phyloP scores from a whole-genome alignment of 2,888 invertebrate species.

The Buathra laborator region DNA sequence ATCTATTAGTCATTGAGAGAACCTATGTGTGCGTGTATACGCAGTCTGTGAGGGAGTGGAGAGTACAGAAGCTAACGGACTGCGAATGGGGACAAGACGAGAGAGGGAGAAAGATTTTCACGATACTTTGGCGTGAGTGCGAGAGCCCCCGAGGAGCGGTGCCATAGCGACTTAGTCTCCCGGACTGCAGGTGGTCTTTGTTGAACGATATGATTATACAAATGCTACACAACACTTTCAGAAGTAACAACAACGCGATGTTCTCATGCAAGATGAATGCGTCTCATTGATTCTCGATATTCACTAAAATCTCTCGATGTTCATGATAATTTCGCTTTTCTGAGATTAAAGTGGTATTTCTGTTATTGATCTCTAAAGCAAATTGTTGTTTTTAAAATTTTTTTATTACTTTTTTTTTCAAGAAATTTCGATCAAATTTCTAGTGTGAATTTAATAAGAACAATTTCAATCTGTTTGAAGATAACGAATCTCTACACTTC shows the following conservation, averaged over 20 bases:
- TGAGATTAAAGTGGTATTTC: too few relatives aligned
- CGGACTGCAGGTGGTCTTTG: constrained; percentile 73
- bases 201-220: constrained; percentile 68
- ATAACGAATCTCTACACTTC: too few relatives aligned
- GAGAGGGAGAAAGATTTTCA: constrained; percentile 59
- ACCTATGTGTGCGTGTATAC: constrained; percentile 17
- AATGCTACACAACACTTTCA: constrained; percentile 58
- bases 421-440: too few relatives aligned
- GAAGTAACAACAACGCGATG: constrained; percentile 45
- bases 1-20: constrained; percentile 80
- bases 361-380: too few relatives aligned
- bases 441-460: too few relatives aligned
- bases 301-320: neutral
- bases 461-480: too few relatives aligned
- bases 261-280: constrained; percentile 32
- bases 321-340: neutral
- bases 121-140: constrained; percentile 47
- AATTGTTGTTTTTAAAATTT: too few relatives aligned
- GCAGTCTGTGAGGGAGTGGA: constrained; percentile 57
- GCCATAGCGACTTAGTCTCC: constrained; percentile 61
- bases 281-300: neutral
- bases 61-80: constrained; percentile 50
- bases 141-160: constrained; percentile 56
- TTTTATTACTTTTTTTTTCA: too few relatives aligned
- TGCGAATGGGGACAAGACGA: constrained; percentile 55